Evolutionary conservation across 2,113 vertebrate species (phyloP).

Genomic region (Ancistrus triradiatus): DNA sequence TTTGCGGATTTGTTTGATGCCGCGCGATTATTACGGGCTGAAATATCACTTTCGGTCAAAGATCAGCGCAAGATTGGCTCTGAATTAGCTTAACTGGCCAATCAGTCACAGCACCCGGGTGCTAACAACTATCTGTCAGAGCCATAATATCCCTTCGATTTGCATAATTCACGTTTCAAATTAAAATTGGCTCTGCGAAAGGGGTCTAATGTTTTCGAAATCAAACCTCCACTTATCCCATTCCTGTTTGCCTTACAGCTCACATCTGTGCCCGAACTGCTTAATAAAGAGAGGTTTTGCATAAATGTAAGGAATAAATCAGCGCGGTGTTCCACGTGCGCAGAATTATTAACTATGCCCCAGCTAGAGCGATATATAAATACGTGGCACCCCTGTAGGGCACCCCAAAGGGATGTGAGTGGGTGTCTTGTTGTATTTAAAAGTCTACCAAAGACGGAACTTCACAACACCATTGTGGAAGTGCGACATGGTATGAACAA

Average conservation of each 20-base stretch:
- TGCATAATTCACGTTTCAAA: slow-evolving; percentile 36
- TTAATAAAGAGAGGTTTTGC: too few species aligned
- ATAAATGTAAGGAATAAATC: too few species aligned
- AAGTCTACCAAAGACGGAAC: too few species aligned
- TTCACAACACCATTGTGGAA: too few species aligned
- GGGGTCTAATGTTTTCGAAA: slow-evolving; percentile 5
- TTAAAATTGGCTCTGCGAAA: slow-evolving; percentile 9
- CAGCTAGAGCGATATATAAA: too few species aligned
- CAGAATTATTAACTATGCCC: too few species aligned
- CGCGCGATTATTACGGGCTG: slow-evolving; percentile 37
- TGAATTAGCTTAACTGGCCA: slow-evolving; percentile 34
- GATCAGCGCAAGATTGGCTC: slow-evolving; percentile 17
- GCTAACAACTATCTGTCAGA: slow-evolving; percentile 17
- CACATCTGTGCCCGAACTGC: too few species aligned
- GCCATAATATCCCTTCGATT: slow-evolving; percentile 22
- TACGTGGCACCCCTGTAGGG: too few species aligned
- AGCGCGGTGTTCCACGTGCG: too few species aligned
- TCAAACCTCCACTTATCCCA: slow-evolving; percentile 4
- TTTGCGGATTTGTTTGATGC: slow-evolving; percentile 41
- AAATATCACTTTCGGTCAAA: slow-evolving; percentile 40
- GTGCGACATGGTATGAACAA: too few species aligned
- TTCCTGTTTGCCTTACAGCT: not conserved
- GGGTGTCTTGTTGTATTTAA: too few species aligned
- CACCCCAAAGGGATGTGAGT: too few species aligned
- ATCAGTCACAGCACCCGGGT: slow-evolving; percentile 33